Conservation (phyloP, 2,888 invertebrate species). For the Neoitamus cyanurus region DNA sequence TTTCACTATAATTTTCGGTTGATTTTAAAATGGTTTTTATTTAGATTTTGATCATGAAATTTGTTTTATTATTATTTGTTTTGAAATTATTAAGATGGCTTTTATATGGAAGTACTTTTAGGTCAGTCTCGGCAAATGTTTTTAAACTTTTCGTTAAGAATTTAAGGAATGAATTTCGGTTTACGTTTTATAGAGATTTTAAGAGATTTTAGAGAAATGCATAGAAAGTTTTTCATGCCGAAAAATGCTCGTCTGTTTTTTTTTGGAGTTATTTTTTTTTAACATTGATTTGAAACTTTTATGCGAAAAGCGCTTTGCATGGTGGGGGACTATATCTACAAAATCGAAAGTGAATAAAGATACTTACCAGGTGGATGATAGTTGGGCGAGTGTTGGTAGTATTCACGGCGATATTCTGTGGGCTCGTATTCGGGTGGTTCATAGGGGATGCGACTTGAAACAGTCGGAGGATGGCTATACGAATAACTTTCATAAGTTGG, state of each 20-base stretch:
- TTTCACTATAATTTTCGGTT: constrained; percentile 45
- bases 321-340: neutral
- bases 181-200: neutral
- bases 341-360: neutral
- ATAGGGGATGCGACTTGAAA: constrained; percentile 58
- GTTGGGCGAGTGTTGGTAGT: constrained; percentile 64
- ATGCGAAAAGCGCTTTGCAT: constrained; percentile 1
- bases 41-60: constrained; percentile 32
- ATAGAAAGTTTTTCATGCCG: neutral
- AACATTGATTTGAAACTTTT: neutral
- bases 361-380: constrained; percentile 58
- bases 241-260: neutral
- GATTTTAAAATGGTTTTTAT: constrained; percentile 37
- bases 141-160: neutral
- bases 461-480: constrained; percentile 57
- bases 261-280: neutral
- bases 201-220: neutral
- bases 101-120: constrained; percentile 6
- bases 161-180: neutral
- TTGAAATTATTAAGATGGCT: neutral
- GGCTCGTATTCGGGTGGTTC: constrained; percentile 64
- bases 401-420: constrained; percentile 63
- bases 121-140: neutral
- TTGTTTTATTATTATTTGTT: constrained; percentile 27
- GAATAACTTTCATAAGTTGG: constrained; percentile 63